Percentiles rank a stretch among this genome's conserved stretches.
Conservation (phyloP, 2,797 vertebrate genomes). For the Astyanax mexicanus region DNA sequence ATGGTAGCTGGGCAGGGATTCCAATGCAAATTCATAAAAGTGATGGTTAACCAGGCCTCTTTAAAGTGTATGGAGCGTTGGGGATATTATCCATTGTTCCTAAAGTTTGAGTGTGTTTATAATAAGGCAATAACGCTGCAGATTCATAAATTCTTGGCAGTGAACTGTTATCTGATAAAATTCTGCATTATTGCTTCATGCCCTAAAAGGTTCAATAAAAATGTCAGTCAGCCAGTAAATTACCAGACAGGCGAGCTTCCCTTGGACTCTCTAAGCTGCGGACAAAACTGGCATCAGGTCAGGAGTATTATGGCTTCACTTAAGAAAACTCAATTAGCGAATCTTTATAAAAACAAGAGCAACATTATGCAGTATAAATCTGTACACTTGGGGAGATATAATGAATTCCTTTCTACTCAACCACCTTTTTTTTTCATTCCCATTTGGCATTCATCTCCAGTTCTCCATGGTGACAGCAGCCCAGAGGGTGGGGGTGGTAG, state of each 20-base stretch:
- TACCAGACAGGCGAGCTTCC: not conserved
- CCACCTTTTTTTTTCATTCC: constrained; percentile 4
- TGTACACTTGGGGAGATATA: constrained; percentile 11
- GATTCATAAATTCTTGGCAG: too few species aligned
- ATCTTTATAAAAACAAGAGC: not conserved
- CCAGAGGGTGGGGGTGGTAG: not conserved
- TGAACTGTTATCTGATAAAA: not conserved
- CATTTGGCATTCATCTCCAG: constrained; percentile 43
- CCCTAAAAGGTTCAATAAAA: not conserved
- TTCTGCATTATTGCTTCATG: not conserved
- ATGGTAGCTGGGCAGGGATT: too few species aligned
- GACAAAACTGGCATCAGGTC: not conserved
- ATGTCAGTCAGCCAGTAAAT: not conserved
- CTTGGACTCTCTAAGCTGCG: not conserved
- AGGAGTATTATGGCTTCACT: constrained; percentile 1
- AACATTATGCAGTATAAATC: constrained; percentile 1
- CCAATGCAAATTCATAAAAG: too few species aligned
- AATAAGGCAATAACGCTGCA: not conserved
- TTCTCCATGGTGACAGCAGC: constrained; percentile 29
- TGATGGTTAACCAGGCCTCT: not conserved
- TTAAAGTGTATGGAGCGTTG: not conserved
- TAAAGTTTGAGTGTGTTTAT: not conserved
- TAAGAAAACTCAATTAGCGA: constrained; percentile 13
- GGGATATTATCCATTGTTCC: not conserved
- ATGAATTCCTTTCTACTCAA: constrained; percentile 5